Evolutionary conservation across 2,797 vertebrate species (phyloP).

Genomic region (Gadopsis marmoratus): DNA sequence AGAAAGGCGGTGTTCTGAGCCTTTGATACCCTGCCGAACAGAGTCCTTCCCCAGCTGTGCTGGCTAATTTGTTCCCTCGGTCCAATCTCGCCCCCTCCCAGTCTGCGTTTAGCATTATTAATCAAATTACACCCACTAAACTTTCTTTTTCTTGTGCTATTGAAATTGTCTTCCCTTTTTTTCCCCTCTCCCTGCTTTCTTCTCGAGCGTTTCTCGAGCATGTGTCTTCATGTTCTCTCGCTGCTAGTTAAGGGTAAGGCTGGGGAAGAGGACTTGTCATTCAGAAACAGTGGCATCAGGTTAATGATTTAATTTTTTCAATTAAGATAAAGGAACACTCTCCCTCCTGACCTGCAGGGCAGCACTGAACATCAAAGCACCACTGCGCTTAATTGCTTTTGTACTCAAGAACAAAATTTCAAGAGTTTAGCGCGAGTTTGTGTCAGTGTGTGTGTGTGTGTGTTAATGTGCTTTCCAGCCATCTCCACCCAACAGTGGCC

Average conservation of each 20-base stretch:
- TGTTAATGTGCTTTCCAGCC: slow-evolving; percentile 30
- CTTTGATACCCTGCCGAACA: slow-evolving; percentile 81
- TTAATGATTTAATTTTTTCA: slow-evolving; percentile 90
- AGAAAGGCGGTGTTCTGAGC: slow-evolving; percentile 72
- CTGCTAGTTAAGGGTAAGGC: slow-evolving; percentile 40
- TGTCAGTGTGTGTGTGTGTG: not conserved
- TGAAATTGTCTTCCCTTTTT: slow-evolving; percentile 59
- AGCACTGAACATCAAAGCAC: slow-evolving; percentile 83
- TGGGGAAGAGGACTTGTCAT: slow-evolving; percentile 70
- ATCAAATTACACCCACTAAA: slow-evolving; percentile 86
- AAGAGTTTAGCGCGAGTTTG: slow-evolving; percentile 33
- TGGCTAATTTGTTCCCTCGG: slow-evolving; percentile 78
- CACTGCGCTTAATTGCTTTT: slow-evolving; percentile 77
- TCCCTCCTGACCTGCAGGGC: slow-evolving; percentile 82
- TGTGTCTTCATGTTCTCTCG: slow-evolving; percentile 39
- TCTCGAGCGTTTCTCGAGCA: slow-evolving; percentile 53
- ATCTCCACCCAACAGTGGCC: slow-evolving; percentile 48
- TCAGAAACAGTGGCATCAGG: slow-evolving; percentile 83
- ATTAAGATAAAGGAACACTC: slow-evolving; percentile 87
- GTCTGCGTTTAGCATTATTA: slow-evolving; percentile 83
- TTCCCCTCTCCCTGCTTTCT: slow-evolving; percentile 35
- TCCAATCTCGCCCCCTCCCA: slow-evolving; percentile 71
- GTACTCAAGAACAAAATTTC: slow-evolving; percentile 73
- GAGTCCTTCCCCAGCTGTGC: slow-evolving; percentile 76
- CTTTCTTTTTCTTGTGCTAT: slow-evolving; percentile 77